These are phyloP conservation scores for Jordanella pulchra DNA, from an alignment of 2,797 vertebrate genomes.

Conservation along the genomic window DNA sequence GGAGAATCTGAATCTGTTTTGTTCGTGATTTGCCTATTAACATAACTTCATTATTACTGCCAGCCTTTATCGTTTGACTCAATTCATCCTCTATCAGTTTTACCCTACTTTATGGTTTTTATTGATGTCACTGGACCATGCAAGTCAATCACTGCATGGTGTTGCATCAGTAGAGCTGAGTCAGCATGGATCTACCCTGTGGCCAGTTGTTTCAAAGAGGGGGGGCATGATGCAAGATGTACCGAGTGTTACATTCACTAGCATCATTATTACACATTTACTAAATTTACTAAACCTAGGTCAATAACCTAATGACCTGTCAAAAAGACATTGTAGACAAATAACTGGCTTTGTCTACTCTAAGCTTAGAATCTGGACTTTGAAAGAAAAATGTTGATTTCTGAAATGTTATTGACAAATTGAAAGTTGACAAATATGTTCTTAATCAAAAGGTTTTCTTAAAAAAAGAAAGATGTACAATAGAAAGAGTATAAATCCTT, in stretches of 20 bases:
- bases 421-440: background rate
- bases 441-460: slow-evolving; percentile 10
- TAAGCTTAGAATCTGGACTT: background rate
- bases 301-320: background rate
- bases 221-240: slow-evolving; percentile 71
- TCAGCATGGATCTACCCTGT: slow-evolving; percentile 54
- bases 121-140: slow-evolving; percentile 27
- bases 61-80: background rate
- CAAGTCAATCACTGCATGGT: slow-evolving; percentile 46
- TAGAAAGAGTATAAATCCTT: background rate
- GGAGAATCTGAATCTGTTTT: background rate
- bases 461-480: background rate
- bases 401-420: slow-evolving; percentile 7
- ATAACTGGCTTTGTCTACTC: background rate
- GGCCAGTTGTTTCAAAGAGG: slow-evolving; percentile 51
- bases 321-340: background rate
- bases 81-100: background rate
- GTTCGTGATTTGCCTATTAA: background rate
- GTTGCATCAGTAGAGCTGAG: slow-evolving; percentile 67
- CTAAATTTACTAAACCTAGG: slow-evolving; percentile 8
- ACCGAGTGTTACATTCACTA: slow-evolving; percentile 59
- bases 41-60: background rate
- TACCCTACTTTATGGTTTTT: slow-evolving; percentile 2
- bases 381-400: background rate
- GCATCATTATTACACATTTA: slow-evolving; percentile 14